phyloP scores from a whole-genome alignment of 30 jellyfish, hydroid and myxozoan species.

The Aurelia aurita region DNA sequence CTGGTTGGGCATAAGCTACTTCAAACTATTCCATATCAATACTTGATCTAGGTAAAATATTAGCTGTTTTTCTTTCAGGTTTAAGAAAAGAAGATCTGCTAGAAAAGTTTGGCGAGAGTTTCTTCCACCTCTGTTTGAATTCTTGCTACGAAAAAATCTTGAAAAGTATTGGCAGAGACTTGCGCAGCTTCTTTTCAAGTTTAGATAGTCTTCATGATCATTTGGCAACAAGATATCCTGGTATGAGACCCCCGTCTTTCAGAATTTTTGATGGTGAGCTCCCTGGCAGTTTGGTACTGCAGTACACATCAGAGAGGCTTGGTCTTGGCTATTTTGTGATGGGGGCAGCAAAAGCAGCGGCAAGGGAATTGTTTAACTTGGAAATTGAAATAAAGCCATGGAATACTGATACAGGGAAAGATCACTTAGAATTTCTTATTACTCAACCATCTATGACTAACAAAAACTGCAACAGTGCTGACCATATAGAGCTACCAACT shows the following conservation, averaged over 20 bases:
- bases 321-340: conserved; percentile 65
- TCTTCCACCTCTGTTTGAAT: conserved; percentile 55
- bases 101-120: conserved; percentile 70
- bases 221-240: conserved; percentile 68
- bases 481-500: conserved; percentile 9
- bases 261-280: conserved; percentile 39
- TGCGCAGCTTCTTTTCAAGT: conserved; percentile 65
- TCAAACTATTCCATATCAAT: too few species aligned
- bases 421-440: conserved; percentile 37
- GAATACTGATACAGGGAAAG: background rate
- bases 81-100: conserved; percentile 45
- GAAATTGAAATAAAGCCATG: conserved; percentile 48
- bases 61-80: conserved; percentile 12
- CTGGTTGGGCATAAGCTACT: too few species aligned
- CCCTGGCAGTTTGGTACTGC: conserved; percentile 50
- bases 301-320: conserved; percentile 67
- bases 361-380: conserved; percentile 45
- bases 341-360: conserved; percentile 73
- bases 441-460: conserved; percentile 8
- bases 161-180: conserved; percentile 72
- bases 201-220: conserved; percentile 82
- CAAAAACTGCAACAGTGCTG: background rate
- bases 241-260: conserved; percentile 88
- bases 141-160: conserved; percentile 74
- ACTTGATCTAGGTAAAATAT: too few species aligned